phyloP scores from a whole-genome alignment of 64 coral and sea anemone species.

The Platygyra sinensis region DNA sequence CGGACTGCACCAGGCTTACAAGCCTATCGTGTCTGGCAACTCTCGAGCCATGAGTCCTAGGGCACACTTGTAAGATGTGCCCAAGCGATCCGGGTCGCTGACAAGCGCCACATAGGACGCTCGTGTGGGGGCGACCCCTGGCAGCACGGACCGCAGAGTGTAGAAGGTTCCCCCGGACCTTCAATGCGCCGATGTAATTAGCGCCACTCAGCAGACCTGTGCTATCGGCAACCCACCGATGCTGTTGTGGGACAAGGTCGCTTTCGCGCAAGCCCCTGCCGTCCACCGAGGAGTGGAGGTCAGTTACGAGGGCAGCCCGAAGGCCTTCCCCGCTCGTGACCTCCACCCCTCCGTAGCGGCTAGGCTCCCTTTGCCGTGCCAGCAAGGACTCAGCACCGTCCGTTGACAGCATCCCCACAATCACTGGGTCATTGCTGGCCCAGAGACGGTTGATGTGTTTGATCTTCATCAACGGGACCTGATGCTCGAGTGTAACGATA shows the following conservation, averaged over 20 bases:
- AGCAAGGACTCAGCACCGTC: too few species aligned
- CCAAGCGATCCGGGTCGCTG: constrained; percentile 6
- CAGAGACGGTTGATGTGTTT: not conserved
- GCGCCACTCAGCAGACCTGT: not conserved
- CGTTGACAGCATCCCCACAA: too few species aligned
- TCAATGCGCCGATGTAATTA: constrained; percentile 38
- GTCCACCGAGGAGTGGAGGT: not conserved
- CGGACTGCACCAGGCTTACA: not conserved
- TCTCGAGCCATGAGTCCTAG: not conserved
- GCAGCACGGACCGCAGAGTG: not conserved
- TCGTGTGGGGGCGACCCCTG: not conserved
- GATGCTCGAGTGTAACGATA: not conserved
- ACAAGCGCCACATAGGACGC: constrained; percentile 5
- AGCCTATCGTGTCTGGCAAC: not conserved
- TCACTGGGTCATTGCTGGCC: too few species aligned
- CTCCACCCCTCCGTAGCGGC: too few species aligned
- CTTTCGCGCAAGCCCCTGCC: not conserved
- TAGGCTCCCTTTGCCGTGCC: too few species aligned
- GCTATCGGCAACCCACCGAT: constrained; percentile 3
- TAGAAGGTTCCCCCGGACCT: constrained; percentile 38
- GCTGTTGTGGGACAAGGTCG: not conserved
- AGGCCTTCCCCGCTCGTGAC: too few species aligned
- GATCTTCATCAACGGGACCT: not conserved
- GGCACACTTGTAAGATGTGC: constrained; percentile 58
- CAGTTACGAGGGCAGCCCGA: too few species aligned